These are phyloP conservation scores for Pachycephus smyrnensis DNA, from an alignment of 2,888 invertebrate genomes.

Conservation along the genomic window DNA sequence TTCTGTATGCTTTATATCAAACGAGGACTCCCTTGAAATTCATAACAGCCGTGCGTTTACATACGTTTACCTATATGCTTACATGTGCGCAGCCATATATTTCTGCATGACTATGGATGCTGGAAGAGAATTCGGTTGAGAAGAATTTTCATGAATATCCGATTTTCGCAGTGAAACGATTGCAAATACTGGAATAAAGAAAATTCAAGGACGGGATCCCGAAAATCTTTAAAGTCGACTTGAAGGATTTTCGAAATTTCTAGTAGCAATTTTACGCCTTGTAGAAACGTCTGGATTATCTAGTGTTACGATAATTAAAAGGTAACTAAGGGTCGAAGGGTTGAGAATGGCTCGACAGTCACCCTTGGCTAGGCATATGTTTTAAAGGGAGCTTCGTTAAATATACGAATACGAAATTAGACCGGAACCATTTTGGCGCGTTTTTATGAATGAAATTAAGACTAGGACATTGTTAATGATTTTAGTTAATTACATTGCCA, in stretches of 20 bases:
- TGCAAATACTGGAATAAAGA: not conserved
- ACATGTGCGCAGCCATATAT: not conserved
- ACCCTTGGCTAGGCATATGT: not conserved
- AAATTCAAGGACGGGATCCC: not conserved
- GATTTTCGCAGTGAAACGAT: not conserved
- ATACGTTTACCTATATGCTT: not conserved
- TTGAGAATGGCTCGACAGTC: not conserved
- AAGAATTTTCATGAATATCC: not conserved
- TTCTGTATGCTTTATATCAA: slow-evolving; percentile 28
- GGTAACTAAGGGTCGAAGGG: not conserved
- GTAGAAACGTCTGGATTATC: not conserved
- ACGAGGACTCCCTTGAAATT: slow-evolving; percentile 8
- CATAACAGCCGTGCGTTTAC: not conserved
- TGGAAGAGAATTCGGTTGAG: not conserved
- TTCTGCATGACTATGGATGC: not conserved
- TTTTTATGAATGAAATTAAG: not conserved
- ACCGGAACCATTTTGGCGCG: not conserved
- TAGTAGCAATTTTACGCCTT: not conserved
- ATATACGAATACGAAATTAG: not conserved
- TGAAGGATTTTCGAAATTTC: not conserved
- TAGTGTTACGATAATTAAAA: not conserved
- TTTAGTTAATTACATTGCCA: not conserved
- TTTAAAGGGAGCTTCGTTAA: not conserved
- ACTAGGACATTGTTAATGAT: not conserved
- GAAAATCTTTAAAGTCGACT: too few species aligned